Conservation (phyloP, 1,140 invertebrate species). For the Atta texana region DNA sequence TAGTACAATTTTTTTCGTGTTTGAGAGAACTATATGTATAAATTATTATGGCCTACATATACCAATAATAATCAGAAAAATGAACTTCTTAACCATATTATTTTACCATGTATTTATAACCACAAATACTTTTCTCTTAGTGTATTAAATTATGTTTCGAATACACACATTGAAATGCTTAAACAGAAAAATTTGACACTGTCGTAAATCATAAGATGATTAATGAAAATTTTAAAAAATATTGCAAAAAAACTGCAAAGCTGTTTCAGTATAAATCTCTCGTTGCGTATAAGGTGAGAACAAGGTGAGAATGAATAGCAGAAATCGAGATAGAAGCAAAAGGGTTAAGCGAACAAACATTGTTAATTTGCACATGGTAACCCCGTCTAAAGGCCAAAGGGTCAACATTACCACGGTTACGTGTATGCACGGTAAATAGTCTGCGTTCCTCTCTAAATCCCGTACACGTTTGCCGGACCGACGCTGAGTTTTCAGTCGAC, state of each 20-base stretch:
- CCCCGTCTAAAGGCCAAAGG: constrained; percentile 77
- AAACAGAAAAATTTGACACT: too few species aligned
- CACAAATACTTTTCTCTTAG: too few species aligned
- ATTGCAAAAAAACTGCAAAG: neutral
- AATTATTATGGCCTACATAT: too few species aligned
- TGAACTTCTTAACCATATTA: too few species aligned
- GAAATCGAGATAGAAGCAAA: constrained; percentile 67
- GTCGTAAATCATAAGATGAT: neutral
- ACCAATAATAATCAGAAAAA: too few species aligned
- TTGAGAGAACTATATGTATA: too few species aligned
- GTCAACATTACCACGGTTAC: constrained; percentile 81
- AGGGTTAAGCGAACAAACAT: constrained; percentile 83
- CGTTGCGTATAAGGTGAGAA: constrained; percentile 20
- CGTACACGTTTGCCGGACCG: constrained; percentile 59
- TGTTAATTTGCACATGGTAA: constrained; percentile 82
- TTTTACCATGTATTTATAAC: too few species aligned
- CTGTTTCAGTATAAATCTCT: neutral
- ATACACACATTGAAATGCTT: too few species aligned
- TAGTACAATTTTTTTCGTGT: too few species aligned
- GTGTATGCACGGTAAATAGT: constrained; percentile 80
- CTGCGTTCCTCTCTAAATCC: constrained; percentile 77
- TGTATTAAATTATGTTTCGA: too few species aligned
- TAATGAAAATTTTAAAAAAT: neutral
- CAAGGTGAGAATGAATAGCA: constrained; percentile 3
- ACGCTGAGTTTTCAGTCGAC: constrained; percentile 64